These are phyloP conservation scores for Bujurquina vittata DNA, from an alignment of 2,113 vertebrate species.

Conservation along the genomic window DNA sequence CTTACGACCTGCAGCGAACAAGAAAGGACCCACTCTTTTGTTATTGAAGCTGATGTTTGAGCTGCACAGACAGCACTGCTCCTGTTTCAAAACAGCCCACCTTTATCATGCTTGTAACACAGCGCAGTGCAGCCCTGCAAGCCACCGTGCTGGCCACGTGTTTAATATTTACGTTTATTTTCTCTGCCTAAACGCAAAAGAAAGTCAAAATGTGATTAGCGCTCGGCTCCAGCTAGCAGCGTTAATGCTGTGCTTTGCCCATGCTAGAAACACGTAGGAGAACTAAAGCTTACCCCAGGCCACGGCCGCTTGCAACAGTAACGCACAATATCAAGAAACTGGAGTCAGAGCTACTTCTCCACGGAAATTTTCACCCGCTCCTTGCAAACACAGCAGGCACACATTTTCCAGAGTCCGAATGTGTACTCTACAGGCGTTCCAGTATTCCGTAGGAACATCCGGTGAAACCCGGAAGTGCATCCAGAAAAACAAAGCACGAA, in stretches of 20 bases:
- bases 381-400: not conserved
- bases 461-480: conserved; percentile 35
- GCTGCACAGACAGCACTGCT: too few species aligned
- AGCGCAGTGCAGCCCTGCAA: too few species aligned
- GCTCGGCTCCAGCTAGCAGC: conserved; percentile 33
- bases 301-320: not conserved
- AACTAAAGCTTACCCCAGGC: conserved; percentile 35
- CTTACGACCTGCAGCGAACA: not conserved
- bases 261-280: not conserved
- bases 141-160: not conserved
- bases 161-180: not conserved
- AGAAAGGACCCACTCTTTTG: not conserved
- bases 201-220: not conserved
- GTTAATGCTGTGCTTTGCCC: not conserved
- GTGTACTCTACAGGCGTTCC: not conserved
- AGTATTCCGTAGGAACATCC: conserved; percentile 47
- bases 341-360: not conserved
- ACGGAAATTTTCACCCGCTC: not conserved
- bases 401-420: not conserved
- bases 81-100: not conserved
- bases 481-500: not conserved
- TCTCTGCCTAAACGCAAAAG: not conserved
- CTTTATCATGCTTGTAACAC: not conserved
- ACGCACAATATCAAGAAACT: not conserved
- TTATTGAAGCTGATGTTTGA: not conserved